Base-by-base conservation (phyloP, 2,113 vertebrate species). In the Hassar affinis region DNA sequence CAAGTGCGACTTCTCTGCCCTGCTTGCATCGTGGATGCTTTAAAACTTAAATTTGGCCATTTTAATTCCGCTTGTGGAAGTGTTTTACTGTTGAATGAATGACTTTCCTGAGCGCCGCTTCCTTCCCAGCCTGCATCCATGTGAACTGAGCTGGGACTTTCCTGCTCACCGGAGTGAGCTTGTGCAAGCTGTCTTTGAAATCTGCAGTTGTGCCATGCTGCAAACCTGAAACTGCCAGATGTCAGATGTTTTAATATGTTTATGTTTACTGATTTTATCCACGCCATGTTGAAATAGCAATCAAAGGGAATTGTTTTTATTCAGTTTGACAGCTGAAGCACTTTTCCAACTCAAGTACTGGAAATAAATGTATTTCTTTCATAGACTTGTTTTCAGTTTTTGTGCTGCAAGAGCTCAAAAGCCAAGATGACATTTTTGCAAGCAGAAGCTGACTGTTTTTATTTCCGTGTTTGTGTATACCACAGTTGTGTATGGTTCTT, bases 401-500 rank as follows among this genome's bases (percentile, higher is more conserved):
- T n/a, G 15, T 45, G 25, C 22, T n/a, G 12, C 69, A 47, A 71
- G 12, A 27, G 17, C 62, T 66, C 10, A 47, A 47, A 35, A 77
- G 52, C 18, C 47, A n/a, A 15, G 49, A 18, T 69, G 20, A 56
- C 51, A 45, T 56, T 81, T 42, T 69, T 54, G 30, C 14, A 81
- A 42, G 11, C 25, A 59, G 56, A 74, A 47, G 52, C 54, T 59
- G 68, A 11, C n/a, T 75, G 47, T 52, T 68, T 83, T 77, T 54
- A 22, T 54, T 83, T 77, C 30, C 74, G 30, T 47, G 42, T 77
- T 76, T 77, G 45, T 66, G 57, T 79, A 64, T 64, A 49, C 9
- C 17, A 45, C 74, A 2, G 47, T 49, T 38, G 57, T 76, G 47
- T 83, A 51, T 38, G 56, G 45, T 52, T 83, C 27, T 76, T 77